Conservation (phyloP, 1,140 invertebrate species). For the Bombus sibiricus region DNA sequence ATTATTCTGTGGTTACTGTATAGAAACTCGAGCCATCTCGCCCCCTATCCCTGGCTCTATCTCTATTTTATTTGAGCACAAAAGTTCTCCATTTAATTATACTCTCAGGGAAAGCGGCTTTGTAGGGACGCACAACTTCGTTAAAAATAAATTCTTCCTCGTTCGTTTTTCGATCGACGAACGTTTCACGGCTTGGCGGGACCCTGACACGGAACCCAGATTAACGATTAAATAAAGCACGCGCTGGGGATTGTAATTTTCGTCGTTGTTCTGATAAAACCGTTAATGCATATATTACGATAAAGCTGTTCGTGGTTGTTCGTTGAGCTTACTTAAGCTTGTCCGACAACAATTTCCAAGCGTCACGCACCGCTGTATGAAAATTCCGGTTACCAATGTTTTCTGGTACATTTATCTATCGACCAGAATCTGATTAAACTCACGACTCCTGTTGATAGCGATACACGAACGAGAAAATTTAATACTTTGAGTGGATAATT, state of each 20-base stretch:
- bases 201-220: slow-evolving; percentile 17
- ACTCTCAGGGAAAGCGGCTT: background rate
- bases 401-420: background rate
- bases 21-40: no score
- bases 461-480: background rate
- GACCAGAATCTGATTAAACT: slow-evolving; percentile 5
- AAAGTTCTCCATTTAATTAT: slow-evolving; percentile 5
- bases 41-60: background rate
- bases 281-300: slow-evolving; percentile 61
- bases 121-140: background rate
- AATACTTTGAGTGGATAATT: background rate
- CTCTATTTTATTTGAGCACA: background rate
- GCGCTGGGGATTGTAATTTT: slow-evolving; percentile 43
- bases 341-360: slow-evolving; percentile 41
- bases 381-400: slow-evolving; percentile 16
- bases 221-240: slow-evolving; percentile 43
- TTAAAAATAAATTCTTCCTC: slow-evolving; percentile 28
- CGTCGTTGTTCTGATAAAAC: slow-evolving; percentile 45
- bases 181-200: background rate
- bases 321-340: slow-evolving; percentile 14
- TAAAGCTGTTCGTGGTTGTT: slow-evolving; percentile 42
- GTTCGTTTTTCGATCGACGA: slow-evolving; percentile 19
- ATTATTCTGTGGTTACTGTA: background rate
- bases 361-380: slow-evolving; percentile 40
- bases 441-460: background rate